Conservation (phyloP, 2,888 invertebrate species). For the Euzophera pinguis region DNA sequence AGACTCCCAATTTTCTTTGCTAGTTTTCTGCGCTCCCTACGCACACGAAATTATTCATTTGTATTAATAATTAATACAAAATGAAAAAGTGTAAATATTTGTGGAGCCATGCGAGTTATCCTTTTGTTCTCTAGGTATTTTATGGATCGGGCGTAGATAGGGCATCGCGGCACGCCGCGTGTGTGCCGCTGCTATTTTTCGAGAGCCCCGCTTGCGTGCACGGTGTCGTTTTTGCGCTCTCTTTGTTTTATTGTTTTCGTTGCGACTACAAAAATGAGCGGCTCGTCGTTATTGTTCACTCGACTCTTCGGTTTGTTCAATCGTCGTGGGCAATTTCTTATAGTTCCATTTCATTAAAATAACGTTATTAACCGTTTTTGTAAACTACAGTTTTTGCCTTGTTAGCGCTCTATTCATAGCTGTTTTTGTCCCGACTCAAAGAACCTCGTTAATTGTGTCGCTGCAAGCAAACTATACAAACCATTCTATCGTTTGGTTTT, state of each 20-base stretch:
- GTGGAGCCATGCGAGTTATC: background rate
- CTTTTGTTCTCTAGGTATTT: background rate
- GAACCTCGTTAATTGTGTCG: conserved; percentile 40
- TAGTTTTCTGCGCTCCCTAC: too few species aligned
- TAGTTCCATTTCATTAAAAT: conserved; percentile 44
- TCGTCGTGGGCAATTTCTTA: conserved; percentile 42
- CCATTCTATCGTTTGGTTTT: too few species aligned
- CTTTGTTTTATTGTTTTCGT: conserved; percentile 70
- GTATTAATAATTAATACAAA: too few species aligned
- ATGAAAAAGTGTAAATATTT: background rate
- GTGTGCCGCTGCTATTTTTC: conserved; percentile 60
- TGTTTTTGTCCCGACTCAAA: conserved; percentile 41
- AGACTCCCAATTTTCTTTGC: too few species aligned
- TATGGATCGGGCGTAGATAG: conserved; percentile 19
- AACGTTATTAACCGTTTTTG: conserved; percentile 48
- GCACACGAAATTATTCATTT: too few species aligned
- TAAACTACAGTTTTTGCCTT: conserved; percentile 46
- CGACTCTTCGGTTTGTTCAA: conserved; percentile 44
- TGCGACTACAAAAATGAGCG: conserved; percentile 62
- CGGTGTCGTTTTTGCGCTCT: conserved; percentile 60
- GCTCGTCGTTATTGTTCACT: conserved; percentile 62
- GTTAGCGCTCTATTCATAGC: conserved; percentile 50
- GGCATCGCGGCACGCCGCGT: conserved; percentile 44
- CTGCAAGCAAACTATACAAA: conserved; percentile 15
- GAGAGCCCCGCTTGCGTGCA: conserved; percentile 63